Percentiles rank a stretch among this genome's conserved stretches.
Evolutionary conservation across 2,113 vertebrate species (phyloP).

Genomic region (Melanostigma gelatinosum): DNA sequence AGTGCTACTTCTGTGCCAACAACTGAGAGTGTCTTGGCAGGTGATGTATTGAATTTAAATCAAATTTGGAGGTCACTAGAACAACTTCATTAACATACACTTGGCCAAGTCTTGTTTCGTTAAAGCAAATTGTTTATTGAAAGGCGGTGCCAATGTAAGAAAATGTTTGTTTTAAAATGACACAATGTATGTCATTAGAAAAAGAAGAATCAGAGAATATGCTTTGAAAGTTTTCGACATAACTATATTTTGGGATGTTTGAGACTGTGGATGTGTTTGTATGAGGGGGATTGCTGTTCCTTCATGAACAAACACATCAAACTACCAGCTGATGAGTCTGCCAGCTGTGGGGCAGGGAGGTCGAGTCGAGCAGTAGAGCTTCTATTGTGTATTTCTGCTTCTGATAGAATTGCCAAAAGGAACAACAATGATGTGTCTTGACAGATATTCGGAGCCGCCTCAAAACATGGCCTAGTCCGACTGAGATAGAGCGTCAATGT

Average conservation of each 20-base stretch:
- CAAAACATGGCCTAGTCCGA: conserved; percentile 60
- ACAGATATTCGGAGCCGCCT: conserved; percentile 69
- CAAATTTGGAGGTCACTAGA: conserved; percentile 35
- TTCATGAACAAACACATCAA: conserved; percentile 29
- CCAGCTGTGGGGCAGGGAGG: conserved; percentile 35
- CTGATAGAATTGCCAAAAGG: conserved; percentile 65
- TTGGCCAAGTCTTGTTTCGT: conserved; percentile 11
- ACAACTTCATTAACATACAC: conserved; percentile 23
- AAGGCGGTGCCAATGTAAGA: not conserved
- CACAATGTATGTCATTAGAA: not conserved
- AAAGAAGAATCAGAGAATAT: not conserved
- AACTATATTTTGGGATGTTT: not conserved
- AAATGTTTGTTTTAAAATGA: not conserved
- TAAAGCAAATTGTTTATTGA: conserved; percentile 1
- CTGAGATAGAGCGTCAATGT: conserved; percentile 66
- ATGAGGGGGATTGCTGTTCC: conserved; percentile 1
- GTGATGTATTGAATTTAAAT: conserved; percentile 33
- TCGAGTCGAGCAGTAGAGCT: conserved; percentile 23
- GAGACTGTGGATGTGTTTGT: not conserved
- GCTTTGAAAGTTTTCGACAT: not conserved
- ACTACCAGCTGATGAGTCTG: conserved; percentile 27
- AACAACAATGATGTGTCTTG: conserved; percentile 62
- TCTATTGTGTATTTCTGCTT: conserved; percentile 42
- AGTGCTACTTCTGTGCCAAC: conserved; percentile 9
- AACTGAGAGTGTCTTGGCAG: conserved; percentile 24